phyloP scores from a whole-genome alignment of 2,888 invertebrate genomes.

The Tuta absoluta region DNA sequence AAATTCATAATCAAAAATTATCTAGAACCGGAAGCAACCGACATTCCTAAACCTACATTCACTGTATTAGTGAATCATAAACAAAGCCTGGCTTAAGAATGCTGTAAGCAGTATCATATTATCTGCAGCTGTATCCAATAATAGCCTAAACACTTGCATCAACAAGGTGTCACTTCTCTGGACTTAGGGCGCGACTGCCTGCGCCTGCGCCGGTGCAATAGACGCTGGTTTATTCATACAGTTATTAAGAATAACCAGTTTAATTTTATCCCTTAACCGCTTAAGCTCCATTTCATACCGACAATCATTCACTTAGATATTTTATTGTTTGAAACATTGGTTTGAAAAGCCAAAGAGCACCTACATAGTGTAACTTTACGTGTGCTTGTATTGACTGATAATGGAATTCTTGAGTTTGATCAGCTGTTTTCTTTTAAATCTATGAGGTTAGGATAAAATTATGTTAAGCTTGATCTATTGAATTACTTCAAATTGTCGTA shows the following conservation, averaged over 20 bases:
- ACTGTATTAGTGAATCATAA: slow-evolving; percentile 7
- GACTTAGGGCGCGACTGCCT: slow-evolving; percentile 57
- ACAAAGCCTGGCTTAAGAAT: neutral
- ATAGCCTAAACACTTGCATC: slow-evolving; percentile 21
- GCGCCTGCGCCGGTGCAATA: neutral
- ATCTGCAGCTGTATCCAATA: neutral
- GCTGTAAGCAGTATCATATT: neutral
- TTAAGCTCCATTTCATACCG: too few relatives aligned
- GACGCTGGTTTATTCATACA: too few relatives aligned
- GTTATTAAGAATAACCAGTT: too few relatives aligned
- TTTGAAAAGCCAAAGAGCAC: too few relatives aligned
- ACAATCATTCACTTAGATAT: too few relatives aligned
- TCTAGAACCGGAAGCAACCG: neutral
- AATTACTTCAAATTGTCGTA: too few relatives aligned
- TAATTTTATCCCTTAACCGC: too few relatives aligned
- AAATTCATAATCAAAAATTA: neutral
- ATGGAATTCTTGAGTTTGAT: neutral
- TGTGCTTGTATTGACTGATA: neutral
- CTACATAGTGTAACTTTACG: neutral
- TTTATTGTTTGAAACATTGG: too few relatives aligned
- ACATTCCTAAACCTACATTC: neutral
- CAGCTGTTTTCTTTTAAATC: too few relatives aligned
- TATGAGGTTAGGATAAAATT: too few relatives aligned
- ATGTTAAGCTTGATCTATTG: too few relatives aligned
- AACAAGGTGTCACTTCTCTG: slow-evolving; percentile 46